Evolutionary conservation across 2,113 vertebrate genomes (phyloP), one percentile per base, ranked within the genome.

Genomic region (Sander vitreus): DNA sequence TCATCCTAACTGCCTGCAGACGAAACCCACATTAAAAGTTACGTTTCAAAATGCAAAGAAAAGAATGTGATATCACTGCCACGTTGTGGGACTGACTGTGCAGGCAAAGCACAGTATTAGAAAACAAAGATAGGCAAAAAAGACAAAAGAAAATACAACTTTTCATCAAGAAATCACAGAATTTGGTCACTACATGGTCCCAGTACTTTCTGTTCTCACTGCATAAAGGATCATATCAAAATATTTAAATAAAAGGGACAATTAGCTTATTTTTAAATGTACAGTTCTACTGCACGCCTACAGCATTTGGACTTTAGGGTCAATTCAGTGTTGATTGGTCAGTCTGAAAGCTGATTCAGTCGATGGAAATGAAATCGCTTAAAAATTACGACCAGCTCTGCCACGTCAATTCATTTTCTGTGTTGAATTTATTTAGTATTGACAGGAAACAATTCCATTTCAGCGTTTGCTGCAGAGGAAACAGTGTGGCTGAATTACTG

Each of bases 381-480:
- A 53, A 21, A 70, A 65, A 72, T 55, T 27, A 47, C 55, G 30
- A 47, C 54, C 86, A 16, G 85, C 76, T 50, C 78, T 51, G 76
- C 33, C 47, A 5, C 11, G n/a, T 55, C 78, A 77, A 78, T 84
- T 83, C 73, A 83, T 74, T 87, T 45, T 57, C 30, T 57, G 71
- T 43, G 72, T 16, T 50, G 70, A 88, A 81, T 88, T 86, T 81
- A 77, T 86, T 90, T 89, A 85, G 78, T 79, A 89, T 89, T 84
- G 88, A 92, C 71, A 65, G n/a, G 67, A 78, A 78, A 57, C 59
- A 65, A 85, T 86, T 79, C 55, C 14, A 66, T 79, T 78, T 80
- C 59, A 33, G 0, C 8, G 5, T 84, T 81, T 64, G 57, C 80
- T 83, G 68, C 58, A 54, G 81, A 84, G 69, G 69, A 60, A 50